Conservation (phyloP, 2,113 vertebrate species). For the Hemiscyllium ocellatum region DNA sequence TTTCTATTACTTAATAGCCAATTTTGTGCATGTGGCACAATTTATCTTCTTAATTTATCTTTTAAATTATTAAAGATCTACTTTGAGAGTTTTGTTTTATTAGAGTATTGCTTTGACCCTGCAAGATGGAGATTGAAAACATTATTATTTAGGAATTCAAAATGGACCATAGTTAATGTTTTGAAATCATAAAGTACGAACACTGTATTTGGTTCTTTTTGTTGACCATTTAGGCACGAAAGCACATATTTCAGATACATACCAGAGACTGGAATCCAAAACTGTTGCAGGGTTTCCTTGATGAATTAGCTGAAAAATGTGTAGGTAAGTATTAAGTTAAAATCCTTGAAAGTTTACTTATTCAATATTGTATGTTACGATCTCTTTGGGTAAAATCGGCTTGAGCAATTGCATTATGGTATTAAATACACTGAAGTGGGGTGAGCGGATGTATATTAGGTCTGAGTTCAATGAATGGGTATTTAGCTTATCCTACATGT, state of each 20-base stretch:
- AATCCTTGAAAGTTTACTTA: neutral
- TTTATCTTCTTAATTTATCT: neutral
- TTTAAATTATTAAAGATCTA: neutral
- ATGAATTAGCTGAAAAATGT: constrained; percentile 96
- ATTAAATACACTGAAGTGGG: neutral
- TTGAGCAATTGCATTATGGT: neutral
- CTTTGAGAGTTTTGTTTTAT: neutral
- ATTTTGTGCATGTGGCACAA: neutral
- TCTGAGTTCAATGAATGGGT: neutral
- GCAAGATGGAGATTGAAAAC: neutral
- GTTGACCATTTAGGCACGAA: constrained; percentile 72
- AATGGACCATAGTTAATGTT: neutral
- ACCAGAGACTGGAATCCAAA: constrained; percentile 95
- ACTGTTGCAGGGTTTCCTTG: constrained; percentile 82
- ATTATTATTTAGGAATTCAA: neutral
- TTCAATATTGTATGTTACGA: neutral
- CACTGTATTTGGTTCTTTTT: neutral
- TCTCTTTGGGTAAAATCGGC: too few relatives aligned
- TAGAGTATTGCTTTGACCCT: too few relatives aligned
- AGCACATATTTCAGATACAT: constrained; percentile 97
- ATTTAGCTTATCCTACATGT: neutral
- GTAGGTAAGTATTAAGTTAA: constrained; percentile 73
- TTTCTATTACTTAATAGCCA: neutral
- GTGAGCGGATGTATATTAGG: neutral
- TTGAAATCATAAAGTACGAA: neutral